Evolutionary conservation across 2,113 vertebrate species (phyloP), one percentile per base, ranked within the genome.

Genomic region (Catagonus wagneri): DNA sequence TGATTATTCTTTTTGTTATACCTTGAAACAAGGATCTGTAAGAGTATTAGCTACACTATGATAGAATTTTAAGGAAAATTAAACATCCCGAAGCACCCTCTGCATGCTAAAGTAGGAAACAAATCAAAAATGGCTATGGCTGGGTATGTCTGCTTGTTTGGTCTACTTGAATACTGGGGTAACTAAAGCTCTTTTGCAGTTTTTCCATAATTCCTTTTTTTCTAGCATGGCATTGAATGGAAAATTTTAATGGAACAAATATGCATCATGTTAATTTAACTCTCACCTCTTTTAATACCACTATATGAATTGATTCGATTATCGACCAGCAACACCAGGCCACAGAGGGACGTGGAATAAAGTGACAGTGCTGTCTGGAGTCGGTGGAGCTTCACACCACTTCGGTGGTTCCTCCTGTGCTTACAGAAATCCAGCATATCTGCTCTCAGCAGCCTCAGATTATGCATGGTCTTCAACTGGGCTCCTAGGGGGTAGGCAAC

Each of bases 381-480:
- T 19, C 99, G 98, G 44, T 99, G 99, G 63, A 99, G 99, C 91
- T 99, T 99, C 15, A 99, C 99, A 0, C 99, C 99, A 1, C 99
- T 98, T 63, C 99, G 99, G 44, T 99, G 99, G 54, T 99, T 98
- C 29, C 99, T 99, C 34, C 99, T 99, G 93, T 99, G 99, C 63
- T 99, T 99, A 87, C 99, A 99, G 98, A 99, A 99, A 94, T 99
- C 99, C 94, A 99, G 96, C 98, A 99, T 98, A 29, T 99, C 99
- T 0, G 99, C 99, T 44, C 99, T 98, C 89, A 99, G 98, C 97
- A 99, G 96, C 16, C 99, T 99, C 97, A 99, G 97, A 86, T 99
- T 99, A 97, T 99, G 99, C 99, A 99, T 99, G 36, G 99, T 99
- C 98, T 99, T 99, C 96, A 99, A n/a, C 94, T 99, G 99, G 54